These are phyloP conservation scores for Fukomys damarensis DNA, from an alignment of 2,113 vertebrate species.

Conservation along the genomic window DNA sequence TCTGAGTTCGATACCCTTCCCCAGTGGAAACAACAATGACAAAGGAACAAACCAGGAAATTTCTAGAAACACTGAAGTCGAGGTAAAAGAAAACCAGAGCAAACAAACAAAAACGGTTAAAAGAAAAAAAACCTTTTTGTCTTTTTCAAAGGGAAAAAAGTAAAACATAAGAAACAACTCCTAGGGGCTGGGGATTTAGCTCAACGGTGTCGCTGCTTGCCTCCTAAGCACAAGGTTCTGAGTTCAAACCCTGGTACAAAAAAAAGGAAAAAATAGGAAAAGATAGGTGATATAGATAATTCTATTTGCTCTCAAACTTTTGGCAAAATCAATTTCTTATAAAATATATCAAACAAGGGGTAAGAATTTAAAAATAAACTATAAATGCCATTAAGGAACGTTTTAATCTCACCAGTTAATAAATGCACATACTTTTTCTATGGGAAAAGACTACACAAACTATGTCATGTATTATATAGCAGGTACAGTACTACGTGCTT, in stretches of 20 bases:
- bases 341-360: not conserved
- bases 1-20: no score
- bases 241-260: no score
- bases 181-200: no score
- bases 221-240: no score
- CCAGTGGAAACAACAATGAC: no score
- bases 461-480: no score
- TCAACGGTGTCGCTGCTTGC: no score
- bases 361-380: not conserved
- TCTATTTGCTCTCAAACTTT: not conserved
- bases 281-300: not conserved
- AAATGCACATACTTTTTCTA: not conserved
- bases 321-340: not conserved
- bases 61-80: not conserved
- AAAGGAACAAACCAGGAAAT: not conserved
- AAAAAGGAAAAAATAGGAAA: not conserved
- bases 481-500: not conserved
- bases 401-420: not conserved
- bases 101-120: not conserved
- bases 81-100: not conserved
- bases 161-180: not conserved
- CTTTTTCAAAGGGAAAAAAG: not conserved
- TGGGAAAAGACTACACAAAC: not conserved
- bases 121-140: not conserved
- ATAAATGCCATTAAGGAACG: not conserved